Conservation (phyloP, 2,888 invertebrate species). For the Cancer borealis region DNA sequence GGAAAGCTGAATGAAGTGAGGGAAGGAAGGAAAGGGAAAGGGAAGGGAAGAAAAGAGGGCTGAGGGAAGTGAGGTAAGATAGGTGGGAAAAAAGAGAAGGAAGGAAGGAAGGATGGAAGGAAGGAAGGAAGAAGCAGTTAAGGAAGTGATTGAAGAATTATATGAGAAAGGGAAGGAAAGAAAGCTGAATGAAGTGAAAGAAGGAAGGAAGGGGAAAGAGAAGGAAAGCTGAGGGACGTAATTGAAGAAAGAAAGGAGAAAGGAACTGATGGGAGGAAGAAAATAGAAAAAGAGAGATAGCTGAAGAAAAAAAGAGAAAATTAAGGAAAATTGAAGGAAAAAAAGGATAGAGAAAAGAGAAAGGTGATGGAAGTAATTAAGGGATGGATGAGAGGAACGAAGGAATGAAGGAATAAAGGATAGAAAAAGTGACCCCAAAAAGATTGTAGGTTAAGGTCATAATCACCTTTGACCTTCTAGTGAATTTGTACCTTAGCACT, state of each 20-base stretch:
- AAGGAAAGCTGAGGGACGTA: neutral
- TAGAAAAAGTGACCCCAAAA: neutral
- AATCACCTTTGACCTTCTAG: neutral
- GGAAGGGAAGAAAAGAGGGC: neutral
- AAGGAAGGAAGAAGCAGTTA: too few relatives aligned
- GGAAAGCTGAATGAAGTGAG: neutral
- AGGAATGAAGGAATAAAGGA: neutral
- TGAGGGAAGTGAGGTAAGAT: too few relatives aligned
- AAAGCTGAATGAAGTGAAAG: too few relatives aligned
- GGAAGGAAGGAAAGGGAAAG: neutral
- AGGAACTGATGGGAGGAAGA: neutral
- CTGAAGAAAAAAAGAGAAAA: neutral
- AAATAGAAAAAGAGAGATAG: neutral
- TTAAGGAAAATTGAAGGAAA: neutral
- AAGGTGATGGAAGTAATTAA: neutral
- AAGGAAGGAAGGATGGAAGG: neutral
- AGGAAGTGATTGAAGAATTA: too few relatives aligned
- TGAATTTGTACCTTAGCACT: neutral
- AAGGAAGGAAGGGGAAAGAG: too few relatives aligned
- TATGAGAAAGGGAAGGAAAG: too few relatives aligned
- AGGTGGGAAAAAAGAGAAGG: neutral
- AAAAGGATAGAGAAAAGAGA: neutral
- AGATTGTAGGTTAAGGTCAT: neutral
- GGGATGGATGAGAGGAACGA: neutral
- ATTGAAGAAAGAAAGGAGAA: neutral